These are phyloP conservation scores for Macrochelys suwanniensis DNA, from an alignment of 2,797 vertebrate genomes.

Conservation along the genomic window DNA sequence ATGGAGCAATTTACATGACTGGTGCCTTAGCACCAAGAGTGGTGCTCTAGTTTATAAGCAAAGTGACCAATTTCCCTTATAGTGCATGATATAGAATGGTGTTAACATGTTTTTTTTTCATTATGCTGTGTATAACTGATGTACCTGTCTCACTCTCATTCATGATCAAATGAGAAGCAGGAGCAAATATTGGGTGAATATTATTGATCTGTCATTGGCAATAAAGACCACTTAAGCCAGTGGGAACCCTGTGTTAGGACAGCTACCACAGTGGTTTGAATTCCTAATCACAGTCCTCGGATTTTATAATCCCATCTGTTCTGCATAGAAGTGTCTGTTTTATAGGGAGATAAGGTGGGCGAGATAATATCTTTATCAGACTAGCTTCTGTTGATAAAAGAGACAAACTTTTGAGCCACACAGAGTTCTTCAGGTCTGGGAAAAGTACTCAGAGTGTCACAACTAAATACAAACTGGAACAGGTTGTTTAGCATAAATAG, in stretches of 20 bases:
- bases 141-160: not conserved
- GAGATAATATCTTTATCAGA: not conserved
- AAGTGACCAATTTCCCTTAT: not conserved
- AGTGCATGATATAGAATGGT: not conserved
- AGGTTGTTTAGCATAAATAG: too few relatives aligned
- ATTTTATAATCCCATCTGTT: not conserved
- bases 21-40: not conserved
- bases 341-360: not conserved
- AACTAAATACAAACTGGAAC: not conserved
- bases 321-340: not conserved
- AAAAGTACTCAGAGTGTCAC: not conserved
- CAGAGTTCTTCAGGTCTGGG: not conserved
- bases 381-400: not conserved
- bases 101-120: not conserved
- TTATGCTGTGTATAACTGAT: not conserved
- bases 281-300: not conserved
- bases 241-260: not conserved
- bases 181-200: not conserved
- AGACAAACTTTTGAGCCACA: not conserved
- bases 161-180: not conserved
- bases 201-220: not conserved
- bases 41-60: not conserved
- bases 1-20: fast-evolving
- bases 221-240: not conserved
- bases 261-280: not conserved